These are phyloP conservation scores for Dolichopus griseipennis DNA, from an alignment of 2,888 invertebrate species.

Conservation along the genomic window DNA sequence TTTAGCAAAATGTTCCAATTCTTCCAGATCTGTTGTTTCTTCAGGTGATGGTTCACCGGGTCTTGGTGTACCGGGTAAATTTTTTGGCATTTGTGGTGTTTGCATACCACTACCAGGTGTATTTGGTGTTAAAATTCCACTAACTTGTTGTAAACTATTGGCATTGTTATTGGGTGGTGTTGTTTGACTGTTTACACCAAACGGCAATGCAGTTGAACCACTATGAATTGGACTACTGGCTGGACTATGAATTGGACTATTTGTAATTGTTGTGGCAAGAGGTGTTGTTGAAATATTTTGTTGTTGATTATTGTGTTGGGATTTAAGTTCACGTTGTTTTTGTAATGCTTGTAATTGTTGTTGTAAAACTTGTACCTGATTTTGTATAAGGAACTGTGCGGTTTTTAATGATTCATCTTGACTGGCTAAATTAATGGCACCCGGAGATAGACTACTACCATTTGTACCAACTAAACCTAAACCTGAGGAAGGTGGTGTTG, in stretches of 20 bases:
- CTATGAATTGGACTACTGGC: slow-evolving; percentile 34
- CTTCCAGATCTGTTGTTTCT: slow-evolving; percentile 94
- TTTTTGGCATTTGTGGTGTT: slow-evolving; percentile 48
- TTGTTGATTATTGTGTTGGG: slow-evolving; percentile 26
- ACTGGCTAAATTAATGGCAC: slow-evolving; percentile 21
- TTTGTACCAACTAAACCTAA: slow-evolving; percentile 31
- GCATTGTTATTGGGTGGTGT: slow-evolving; percentile 47
- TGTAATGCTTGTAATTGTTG: slow-evolving; percentile 77
- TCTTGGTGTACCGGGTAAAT: slow-evolving; percentile 47
- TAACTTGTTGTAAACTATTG: slow-evolving; percentile 33
- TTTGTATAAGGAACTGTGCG: slow-evolving; percentile 68
- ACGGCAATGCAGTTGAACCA: slow-evolving; percentile 17
- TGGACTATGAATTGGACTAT: slow-evolving; percentile 40
- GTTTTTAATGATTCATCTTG: slow-evolving; percentile 37
- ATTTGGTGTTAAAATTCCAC: slow-evolving; percentile 50
- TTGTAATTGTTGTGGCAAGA: slow-evolving; percentile 35
- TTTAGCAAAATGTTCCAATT: slow-evolving; percentile 96
- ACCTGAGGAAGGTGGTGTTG: slow-evolving; percentile 20
- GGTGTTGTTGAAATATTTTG: slow-evolving; percentile 28
- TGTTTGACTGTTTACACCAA: slow-evolving; percentile 30
- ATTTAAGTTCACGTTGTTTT: slow-evolving; percentile 50
- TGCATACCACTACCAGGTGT: slow-evolving; percentile 48
- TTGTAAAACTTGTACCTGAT: slow-evolving; percentile 64
- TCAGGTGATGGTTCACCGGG: slow-evolving; percentile 78
- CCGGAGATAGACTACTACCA: background rate